Base-by-base conservation (phyloP, 1,140 invertebrate genomes). In the Copidosoma floridanum region DNA sequence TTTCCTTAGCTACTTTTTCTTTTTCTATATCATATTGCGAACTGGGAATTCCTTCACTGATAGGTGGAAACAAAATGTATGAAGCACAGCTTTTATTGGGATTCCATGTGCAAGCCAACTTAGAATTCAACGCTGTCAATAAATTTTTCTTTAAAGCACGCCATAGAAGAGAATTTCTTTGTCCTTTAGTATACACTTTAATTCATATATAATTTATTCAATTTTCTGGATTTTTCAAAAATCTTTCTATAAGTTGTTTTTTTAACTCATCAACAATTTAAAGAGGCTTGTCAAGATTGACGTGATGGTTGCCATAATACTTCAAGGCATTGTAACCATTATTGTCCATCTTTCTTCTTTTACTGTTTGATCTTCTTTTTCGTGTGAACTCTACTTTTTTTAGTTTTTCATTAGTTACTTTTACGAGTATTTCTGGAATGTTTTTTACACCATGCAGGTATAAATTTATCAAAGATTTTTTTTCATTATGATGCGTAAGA, bases 101-200 rank as follows among this genome's bases (percentile, higher is more conserved):
- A 61, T 63, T 61, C 50, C 59, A 65, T 53, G 67, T 69, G 32
- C 69, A 72, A 29, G 76, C 63, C 43, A 24, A 53, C 23, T 74
- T 72, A 67, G 76, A 80, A 59, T 76, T 68, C 1, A 74, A 79
- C 23, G 73, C 71, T 16, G 74, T 80, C 23, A 79, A 60, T 44
- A 72, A 54, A 7, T 64, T 57, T 65, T 59, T 44, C 21, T 72
- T 55, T 12, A 71, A 51, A 21, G 56, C 60, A 23, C 61, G 53
- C 75, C 76, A 78, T 38, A 67, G 54, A n/a, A 63, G 54, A 16
- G 50, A 66, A 7, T 68, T 55, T 5, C 61, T 46, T 64, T 78
- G 73, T 14, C 65, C 35, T 38, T 65, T 44, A n/a, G 71, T 78
- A 20, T 61, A 32, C 48, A 32, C 46, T 61, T 74, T 67, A 55